Evolutionary conservation across 2,113 vertebrate genomes (phyloP), one percentile per base, ranked within the genome.

Genomic region (Nothocercus julius): DNA sequence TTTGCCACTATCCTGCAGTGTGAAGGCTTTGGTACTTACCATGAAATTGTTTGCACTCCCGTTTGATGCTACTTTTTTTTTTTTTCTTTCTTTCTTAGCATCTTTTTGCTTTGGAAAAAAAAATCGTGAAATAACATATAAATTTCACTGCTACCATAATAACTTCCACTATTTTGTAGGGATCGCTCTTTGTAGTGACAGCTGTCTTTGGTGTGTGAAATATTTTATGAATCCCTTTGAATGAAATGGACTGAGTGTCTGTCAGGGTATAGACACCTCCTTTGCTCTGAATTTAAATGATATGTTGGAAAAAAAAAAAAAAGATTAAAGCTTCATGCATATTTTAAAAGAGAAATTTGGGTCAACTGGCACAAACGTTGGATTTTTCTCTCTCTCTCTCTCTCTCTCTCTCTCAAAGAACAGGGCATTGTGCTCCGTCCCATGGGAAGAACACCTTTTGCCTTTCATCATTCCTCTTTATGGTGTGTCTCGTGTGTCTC

Each of bases 181-280:
- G 84, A 79, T 72, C 72, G 34, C 47, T 90, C 32, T 92, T 93
- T 92, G 78, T 91, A 93, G 84, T 92, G 89, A 87, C 81, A 91
- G n/a, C 62, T 58, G 56, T 68, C 25, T 85, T 87, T 76, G 61
- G 40, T 17, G 20, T 32, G 32, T 89, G 89, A 94, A 94, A 87
- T 93, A 87, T 82, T 93, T 93, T 82, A 73, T 87, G 83, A 92
- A 82, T 85, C 77, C 27, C 66, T 95, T 40, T 54, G 51, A 78
- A 84, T 79, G 66, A 82, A 86, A 92, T 18, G 36, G 54, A 44
- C 38, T 78, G 73, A 84, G 42, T 42, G 47, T 90, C 69, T 95
- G 64, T 93, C 86, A 74, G 63, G 73, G 68, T 92, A 72, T 5
- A 90, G 86, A 79, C 24, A 82, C 84, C 58, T 94, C 34, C 47